These are phyloP conservation scores for Nemurella pictetii DNA, from an alignment of 2,888 invertebrate species.

Conservation along the genomic window DNA sequence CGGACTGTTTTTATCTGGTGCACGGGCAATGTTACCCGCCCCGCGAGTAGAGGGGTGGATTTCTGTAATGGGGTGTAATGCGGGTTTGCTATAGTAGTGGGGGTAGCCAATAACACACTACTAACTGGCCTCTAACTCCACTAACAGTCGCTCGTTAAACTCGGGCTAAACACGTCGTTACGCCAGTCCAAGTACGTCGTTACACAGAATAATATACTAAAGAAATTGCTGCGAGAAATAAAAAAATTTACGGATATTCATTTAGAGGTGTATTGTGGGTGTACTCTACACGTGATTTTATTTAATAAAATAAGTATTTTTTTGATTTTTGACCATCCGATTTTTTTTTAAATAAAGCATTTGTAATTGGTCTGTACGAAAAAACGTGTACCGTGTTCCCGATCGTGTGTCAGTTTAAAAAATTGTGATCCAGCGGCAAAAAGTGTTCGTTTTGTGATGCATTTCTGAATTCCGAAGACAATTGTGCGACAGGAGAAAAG, in stretches of 20 bases:
- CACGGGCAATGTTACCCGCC: background rate
- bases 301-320: background rate
- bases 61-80: background rate
- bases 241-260: too few species aligned
- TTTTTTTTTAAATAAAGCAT: background rate
- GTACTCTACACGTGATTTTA: too few species aligned
- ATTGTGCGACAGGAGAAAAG: too few species aligned
- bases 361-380: background rate
- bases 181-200: background rate
- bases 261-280: too few species aligned
- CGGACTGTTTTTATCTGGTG: too few species aligned
- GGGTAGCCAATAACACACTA: background rate
- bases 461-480: background rate
- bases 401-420: background rate
- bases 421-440: background rate
- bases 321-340: background rate
- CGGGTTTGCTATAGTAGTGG: background rate
- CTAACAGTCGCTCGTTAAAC: background rate
- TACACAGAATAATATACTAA: background rate
- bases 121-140: background rate
- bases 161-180: background rate
- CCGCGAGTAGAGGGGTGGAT: background rate
- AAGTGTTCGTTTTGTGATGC: background rate
- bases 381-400: background rate
- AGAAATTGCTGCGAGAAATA: background rate